Conservation (phyloP, 2,797 vertebrate species). For the Ctenopoma kingsleyae region DNA sequence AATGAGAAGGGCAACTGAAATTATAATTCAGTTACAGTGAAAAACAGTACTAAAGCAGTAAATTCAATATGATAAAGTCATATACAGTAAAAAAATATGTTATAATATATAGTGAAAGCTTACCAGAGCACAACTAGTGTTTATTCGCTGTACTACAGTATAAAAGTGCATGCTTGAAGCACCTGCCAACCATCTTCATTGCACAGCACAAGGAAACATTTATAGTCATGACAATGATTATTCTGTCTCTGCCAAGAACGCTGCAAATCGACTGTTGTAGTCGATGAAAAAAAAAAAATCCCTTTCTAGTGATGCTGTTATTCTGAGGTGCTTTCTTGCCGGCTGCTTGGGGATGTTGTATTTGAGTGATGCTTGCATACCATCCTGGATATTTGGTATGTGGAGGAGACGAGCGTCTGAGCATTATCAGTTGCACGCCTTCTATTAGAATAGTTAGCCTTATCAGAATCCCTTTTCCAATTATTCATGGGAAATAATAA, state of each 20-base stretch:
- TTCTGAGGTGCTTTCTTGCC: conserved; percentile 20
- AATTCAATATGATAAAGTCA: not conserved
- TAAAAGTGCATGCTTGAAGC: conserved; percentile 9
- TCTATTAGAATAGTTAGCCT: conserved; percentile 38
- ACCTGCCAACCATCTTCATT: conserved; percentile 26
- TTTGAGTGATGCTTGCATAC: conserved; percentile 34
- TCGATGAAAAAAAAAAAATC: conserved; percentile 35
- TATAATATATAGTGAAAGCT: not conserved
- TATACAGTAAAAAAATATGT: not conserved
- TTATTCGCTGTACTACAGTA: conserved; percentile 2
- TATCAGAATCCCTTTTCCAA: conserved; percentile 44
- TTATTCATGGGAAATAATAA: conserved; percentile 48
- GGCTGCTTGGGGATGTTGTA: conserved; percentile 15
- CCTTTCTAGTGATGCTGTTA: conserved; percentile 21
- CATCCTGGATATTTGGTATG: conserved; percentile 22
- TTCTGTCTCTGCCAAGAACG: conserved; percentile 45
- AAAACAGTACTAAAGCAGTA: not conserved
- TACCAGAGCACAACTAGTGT: not conserved
- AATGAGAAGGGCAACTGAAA: not conserved
- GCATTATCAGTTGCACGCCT: conserved; percentile 29
- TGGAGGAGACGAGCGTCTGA: conserved; percentile 1
- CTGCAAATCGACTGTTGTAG: conserved; percentile 29
- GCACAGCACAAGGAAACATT: conserved; percentile 31
- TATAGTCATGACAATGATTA: conserved; percentile 45
- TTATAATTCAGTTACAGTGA: not conserved